A percentile compares a stretch with the other conserved stretches of the same genome.
Conservation (phyloP, 2,113 vertebrate genomes). For the Syngnathus typhle region DNA sequence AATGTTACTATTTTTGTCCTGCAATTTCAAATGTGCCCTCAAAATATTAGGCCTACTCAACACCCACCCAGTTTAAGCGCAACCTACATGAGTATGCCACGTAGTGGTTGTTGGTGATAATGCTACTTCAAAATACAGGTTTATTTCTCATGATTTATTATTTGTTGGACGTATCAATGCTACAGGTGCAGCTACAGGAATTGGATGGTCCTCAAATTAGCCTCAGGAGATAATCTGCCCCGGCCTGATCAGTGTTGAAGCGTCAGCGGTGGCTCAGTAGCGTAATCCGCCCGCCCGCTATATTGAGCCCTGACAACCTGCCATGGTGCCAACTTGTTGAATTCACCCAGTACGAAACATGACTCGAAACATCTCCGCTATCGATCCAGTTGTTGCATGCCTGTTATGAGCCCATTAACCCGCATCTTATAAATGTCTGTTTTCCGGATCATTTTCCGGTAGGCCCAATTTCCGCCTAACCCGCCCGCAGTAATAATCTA, state of each 20-base stretch:
- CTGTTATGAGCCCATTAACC: conserved; percentile 2
- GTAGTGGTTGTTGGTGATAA: no score
- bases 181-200: conserved; percentile 58
- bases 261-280: neutral
- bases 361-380: conserved; percentile 2
- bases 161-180: conserved; percentile 23
- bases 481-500: conserved; percentile 49
- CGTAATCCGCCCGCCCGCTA: neutral
- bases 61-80: no score
- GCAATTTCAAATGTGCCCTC: no score
- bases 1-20: no score
- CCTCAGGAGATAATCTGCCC: conserved; percentile 48
- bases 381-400: neutral
- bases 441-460: conserved; percentile 26
- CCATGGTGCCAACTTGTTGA: conserved; percentile 41
- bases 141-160: neutral
- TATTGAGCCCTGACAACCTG: neutral
- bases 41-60: no score
- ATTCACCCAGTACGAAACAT: conserved; percentile 27
- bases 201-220: conserved; percentile 50
- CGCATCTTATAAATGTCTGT: conserved; percentile 34
- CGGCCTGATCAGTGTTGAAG: conserved; percentile 43
- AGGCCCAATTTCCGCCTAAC: conserved; percentile 48
- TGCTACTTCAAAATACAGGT: no score
- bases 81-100: no score